Evolutionary conservation across 2,888 invertebrate genomes (phyloP), one percentile per base, ranked within the genome.

Genomic region (Ellobium chinense): DNA sequence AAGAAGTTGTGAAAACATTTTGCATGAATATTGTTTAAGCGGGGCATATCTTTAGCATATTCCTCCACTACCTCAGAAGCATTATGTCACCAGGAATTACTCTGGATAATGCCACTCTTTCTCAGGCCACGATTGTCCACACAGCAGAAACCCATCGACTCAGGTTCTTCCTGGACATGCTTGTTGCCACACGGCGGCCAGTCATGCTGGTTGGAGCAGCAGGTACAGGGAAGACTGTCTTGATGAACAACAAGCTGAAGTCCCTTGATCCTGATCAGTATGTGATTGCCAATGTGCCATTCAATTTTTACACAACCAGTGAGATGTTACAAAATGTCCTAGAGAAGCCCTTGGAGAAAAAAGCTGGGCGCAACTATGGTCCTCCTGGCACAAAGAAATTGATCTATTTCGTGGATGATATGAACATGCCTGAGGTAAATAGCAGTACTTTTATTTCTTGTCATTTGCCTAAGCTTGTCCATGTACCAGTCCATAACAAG

Each of bases 351-450:
- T 93, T 99, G 81, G 98, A 99, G 92, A 99, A 99, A 94, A 99
- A 98, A 93, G 98, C 98, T 9, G 98, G 97, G 7, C 94, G 98
- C 84, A 98, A 98, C 93, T 99, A 96, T 90, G 98, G 98, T 0
- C 98, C 98, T 21, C 98, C 98, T 0, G 98, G 98, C n/a, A 98
- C 96, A 89, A 98, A 98, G 93, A 97, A 96, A 0, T 94, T 99
- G 62, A 95, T 99, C 83, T 98, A 98, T 92, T 99, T 98, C 91
- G 96, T 99, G 80, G 99, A 99, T 91, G 98, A 99, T 90, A 96
- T 99, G 96, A 99, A 99, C 91, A 99, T 98, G 98, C 98, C 98
- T 0, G 98, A 98, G 94, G 97, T 97, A 34, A 95, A 56, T 21
- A 39, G n/a, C n/a, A n/a, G n/a, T n/a, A 62, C 7, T 24, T 21